Evolutionary conservation across 1,140 invertebrate species (phyloP), one percentile per base, ranked within the genome.

Genomic region (Rhopalosiphum padi): DNA sequence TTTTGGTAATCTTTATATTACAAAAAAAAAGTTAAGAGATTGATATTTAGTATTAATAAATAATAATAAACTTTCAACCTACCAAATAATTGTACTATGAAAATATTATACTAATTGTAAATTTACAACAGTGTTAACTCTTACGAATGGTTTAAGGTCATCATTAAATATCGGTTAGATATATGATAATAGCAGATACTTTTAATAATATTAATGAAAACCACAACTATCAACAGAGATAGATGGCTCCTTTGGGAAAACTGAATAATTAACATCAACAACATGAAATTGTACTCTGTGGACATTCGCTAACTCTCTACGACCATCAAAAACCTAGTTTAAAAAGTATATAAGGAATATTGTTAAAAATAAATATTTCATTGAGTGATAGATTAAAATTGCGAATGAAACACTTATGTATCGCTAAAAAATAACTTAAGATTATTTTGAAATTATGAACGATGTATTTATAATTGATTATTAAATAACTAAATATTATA

Each of bases 181-280:
- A 77, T n/a, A 15, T 77, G 15, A 77, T 77, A 77, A 77, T 77
- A 30, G 30, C 4, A 35, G n/a, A 77, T n/a, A 77, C 30, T n/a
- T 77, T 77, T 77, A 77, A 77, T n/a, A n/a, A n/a, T n/a, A 77
- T n/a, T 77, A 77, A 77, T 77, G 30, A 77, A 77, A 77, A 77
- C 15, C 4, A n/a, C 18, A 77, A 35, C 30, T 30, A 68, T n/a
- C 60, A 68, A 68, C 15, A 1, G 15, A 77, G 60, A n/a, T 18
- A 77, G 2, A 77, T 77, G 30, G 30, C 30, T n/a, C 60, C n/a
- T 11, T 77, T 5, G 15, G 30, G 60, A 18, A n/a, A n/a, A 35
- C 30, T n/a, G 11, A 6, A n/a, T 68, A 3, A 68, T 51, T 18
- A n/a, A 68, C 30, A 68, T n/a, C 30, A 68, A 68, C 11, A 68